Evolutionary conservation across 1,140 invertebrate genomes (phyloP), one percentile per base, ranked within the genome.

Genomic region (Drosophila kikkawai): DNA sequence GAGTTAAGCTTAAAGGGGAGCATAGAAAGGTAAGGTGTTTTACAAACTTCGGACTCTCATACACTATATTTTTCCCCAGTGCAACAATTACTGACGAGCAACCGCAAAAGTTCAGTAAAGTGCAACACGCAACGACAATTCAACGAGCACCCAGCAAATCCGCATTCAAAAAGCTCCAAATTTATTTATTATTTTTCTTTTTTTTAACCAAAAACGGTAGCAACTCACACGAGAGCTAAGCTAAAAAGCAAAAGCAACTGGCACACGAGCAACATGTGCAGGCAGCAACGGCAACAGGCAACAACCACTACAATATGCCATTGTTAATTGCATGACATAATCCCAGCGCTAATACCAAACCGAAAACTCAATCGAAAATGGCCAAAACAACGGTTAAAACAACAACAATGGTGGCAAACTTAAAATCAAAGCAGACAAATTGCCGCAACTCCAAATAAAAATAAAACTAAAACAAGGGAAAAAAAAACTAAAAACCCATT

Each of bases 321-420:
- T 88, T 88, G 81, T 88, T 88, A 90, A 88, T 88, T 88, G 85
- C 85, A 88, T 90, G 85, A 90, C 85, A 88, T 90, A 88, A 90
- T 90, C 85, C 66, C 48, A 75, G 70, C 58, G 78, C 75, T 88
- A 88, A 88, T 88, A 70, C 85, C 68, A 85, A 79, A 82, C 68
- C 80, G 84, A 88, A 88, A 88, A 88, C 84, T 90, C 84, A 82
- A 88, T 90, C 79, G 80, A 75, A 80, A 75, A 74, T 17, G 58
- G 44, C 53, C 44, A 66, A 50, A 65, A 59, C 39, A 68, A 53
- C 36, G 44, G 56, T 51, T 17, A 45, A 44, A 39, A 39, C 47
- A 59, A 50, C 50, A 44, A 68, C 53, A 56, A 68, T 76, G 75
- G 53, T 77, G 73, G 55, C 65, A 60, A 77, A 44, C 69, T 77